Evolutionary conservation across 2,888 invertebrate genomes (phyloP), one percentile per base, ranked within the genome.

Genomic region (Gymnosoma rotundatum): DNA sequence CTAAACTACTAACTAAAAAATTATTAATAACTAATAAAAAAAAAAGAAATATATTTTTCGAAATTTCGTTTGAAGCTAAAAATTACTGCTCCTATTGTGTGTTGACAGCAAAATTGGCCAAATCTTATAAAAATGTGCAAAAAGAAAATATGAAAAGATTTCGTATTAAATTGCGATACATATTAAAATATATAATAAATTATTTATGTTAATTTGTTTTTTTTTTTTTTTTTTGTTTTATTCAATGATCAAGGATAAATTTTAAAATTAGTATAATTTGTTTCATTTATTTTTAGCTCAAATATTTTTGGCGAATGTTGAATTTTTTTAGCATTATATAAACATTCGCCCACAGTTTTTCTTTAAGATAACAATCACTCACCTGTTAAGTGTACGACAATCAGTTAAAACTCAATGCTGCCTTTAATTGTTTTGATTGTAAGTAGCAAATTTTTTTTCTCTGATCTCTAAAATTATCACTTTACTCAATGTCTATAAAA

Each of bases 391-490:
- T 63, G 56, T 42, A 32, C 14, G 56, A 69, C 1, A 45, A 69
- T 88, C 98, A 98, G 98, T 72, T 50, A 20, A 52, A 61, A 54
- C 38, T 72, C 38, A 14, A 98, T 88, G 98, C 99, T 98, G 75
- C 73, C 86, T 48, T 87, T 88, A 81, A 72, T 88, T 86, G 88
- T 88, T 48, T 87, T 88, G 83, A 72, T 88, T 86, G 88, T 88
- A 85, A 86, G 87, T 70, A 73, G 9, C 2, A 25, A 1, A 36
- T 1, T 1, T 14, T 3, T 14, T 8, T 5, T 42, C 2, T 2
- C 12, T 12, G 42, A 5, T 5, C 32, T 32, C 7, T 32, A 14
- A 42, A 1, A 14, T 0, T 14, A 42, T 42, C 14, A 42, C 42
- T 25, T 25, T 14, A 14, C 42, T 14, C 4, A 1, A 42, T 10